Evolutionary conservation across 1,140 invertebrate species (phyloP), one percentile per base, ranked within the genome.

Genomic region (Cepaea nemoralis): DNA sequence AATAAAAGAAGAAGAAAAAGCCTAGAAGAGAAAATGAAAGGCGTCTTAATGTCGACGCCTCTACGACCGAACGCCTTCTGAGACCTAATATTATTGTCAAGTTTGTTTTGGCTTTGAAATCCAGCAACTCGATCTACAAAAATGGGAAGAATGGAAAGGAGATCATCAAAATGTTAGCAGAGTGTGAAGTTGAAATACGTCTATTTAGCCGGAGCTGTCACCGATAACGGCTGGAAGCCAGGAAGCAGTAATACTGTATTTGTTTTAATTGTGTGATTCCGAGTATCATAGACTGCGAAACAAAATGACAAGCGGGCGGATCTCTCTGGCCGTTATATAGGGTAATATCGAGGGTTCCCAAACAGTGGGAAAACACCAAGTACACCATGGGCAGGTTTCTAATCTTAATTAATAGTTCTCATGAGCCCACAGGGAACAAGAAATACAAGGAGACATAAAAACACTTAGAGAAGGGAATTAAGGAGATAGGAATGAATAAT

Each of bases 91-190:
- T 19, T 24, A 27, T 39, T 71, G 69, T 39, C 6, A 45, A n/a
- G 37, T 24, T 45, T 45, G 40, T 27, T 40, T 19, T 71, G 35
- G 22, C 37, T 71, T 12, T 40, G 69, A 71, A 71, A 39, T 39
- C 37, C 14, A 33, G 37, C 37, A 10, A 71, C 37, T 6, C 33
- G 31, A 37, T 35, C 12, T 35, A 69, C 37, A 71, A 33, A 71
- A 19, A 45, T 35, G 69, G 35, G 22, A 45, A 24, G 2, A 39
- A 39, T n/a, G 12, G 69, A 40, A 40, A 33, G 16, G 33, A 70
- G 67, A 70, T 70, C 67, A 70, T 71, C 69, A 71, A 71, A 39
- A 24, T 71, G 69, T 71, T 71, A 39, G 37, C 69, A 22, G 5
- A 39, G 40, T 71, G 69, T 22, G 69, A 71, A 33, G 69, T 45